Evolutionary conservation across 2,888 invertebrate genomes (phyloP).

Genomic region (Epicampocera succincta): DNA sequence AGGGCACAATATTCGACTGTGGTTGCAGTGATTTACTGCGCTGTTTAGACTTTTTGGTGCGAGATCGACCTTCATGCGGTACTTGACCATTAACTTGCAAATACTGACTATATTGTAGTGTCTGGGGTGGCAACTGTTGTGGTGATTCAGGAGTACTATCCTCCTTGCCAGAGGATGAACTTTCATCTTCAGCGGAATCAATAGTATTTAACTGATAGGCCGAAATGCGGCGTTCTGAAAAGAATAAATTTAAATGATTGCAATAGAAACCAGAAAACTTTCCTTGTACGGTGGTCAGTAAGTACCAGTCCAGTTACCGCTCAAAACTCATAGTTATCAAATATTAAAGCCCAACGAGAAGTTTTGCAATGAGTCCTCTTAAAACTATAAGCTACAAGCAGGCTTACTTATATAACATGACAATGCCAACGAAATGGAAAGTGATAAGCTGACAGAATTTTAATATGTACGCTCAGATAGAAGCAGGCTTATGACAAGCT

Average conservation of each 20-base stretch:
- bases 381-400: no score
- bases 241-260: not conserved
- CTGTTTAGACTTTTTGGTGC: constrained; percentile 77
- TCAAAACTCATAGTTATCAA: no score
- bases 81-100: constrained; percentile 76
- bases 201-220: constrained; percentile 79
- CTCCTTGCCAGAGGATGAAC: constrained; percentile 80
- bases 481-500: no score
- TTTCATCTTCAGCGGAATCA: constrained; percentile 81
- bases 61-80: constrained; percentile 78
- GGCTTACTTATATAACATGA: no score
- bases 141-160: constrained; percentile 80
- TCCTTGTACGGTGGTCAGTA: no score
- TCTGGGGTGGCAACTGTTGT: constrained; percentile 65
- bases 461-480: no score
- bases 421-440: no score
- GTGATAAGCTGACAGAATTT: no score
- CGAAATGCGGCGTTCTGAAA: constrained; percentile 80
- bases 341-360: no score
- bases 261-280: no score
- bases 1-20: constrained; percentile 78
- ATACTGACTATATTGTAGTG: constrained; percentile 76
- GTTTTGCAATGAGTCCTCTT: no score
- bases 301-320: no score
- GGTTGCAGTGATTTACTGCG: constrained; percentile 81